phyloP scores from a whole-genome alignment of 35 echinoderm and acorn worm genomes.

The Lytechinus pictus region DNA sequence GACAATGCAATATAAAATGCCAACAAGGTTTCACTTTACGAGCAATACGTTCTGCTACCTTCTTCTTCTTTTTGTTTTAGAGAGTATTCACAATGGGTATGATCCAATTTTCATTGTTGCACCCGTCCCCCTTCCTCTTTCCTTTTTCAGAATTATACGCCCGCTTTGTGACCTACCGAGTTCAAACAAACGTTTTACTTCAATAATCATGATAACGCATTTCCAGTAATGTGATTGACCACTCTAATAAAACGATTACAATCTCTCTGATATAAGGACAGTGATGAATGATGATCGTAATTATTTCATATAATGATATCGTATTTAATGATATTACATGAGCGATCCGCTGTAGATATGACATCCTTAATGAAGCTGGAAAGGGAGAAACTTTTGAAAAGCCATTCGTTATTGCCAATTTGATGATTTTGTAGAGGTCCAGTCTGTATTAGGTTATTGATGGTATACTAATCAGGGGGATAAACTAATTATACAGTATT shows the following conservation, averaged over 20 bases:
- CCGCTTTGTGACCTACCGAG: neutral
- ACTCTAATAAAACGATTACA: neutral
- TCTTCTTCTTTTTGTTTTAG: too few relatives aligned
- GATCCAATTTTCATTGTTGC: too few relatives aligned
- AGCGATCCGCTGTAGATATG: neutral
- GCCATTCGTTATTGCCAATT: neutral
- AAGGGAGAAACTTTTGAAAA: neutral
- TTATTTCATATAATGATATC: neutral
- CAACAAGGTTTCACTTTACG: too few relatives aligned
- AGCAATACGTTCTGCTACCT: too few relatives aligned
- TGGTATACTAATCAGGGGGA: neutral
- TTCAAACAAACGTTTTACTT: neutral
- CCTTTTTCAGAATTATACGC: neutral
- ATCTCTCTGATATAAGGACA: neutral
- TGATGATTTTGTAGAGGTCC: neutral
- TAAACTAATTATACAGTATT: neutral
- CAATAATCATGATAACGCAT: neutral
- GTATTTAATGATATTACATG: neutral
- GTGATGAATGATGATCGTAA: neutral
- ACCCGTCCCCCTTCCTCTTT: too few relatives aligned
- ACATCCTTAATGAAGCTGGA: neutral
- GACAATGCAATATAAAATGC: too few relatives aligned
- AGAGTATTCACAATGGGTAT: too few relatives aligned
- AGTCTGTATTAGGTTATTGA: neutral
- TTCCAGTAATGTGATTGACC: neutral